A percentile compares a stretch with the other conserved stretches of the same genome.
phyloP scores from a whole-genome alignment of 1,140 invertebrate genomes.

The Brachionus manjavacas region DNA sequence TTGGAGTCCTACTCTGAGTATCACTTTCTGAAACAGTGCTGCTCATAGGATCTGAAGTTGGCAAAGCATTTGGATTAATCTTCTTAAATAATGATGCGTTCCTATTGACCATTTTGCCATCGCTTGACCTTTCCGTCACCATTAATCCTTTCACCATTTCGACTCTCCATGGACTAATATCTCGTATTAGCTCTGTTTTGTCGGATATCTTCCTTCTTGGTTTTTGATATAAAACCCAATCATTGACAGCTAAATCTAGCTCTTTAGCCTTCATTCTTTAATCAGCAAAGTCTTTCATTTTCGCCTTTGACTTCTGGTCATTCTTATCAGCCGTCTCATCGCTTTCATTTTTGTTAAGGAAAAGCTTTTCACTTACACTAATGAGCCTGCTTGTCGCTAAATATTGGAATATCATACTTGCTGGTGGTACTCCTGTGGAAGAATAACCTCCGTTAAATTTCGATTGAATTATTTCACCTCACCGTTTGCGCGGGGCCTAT shows the following conservation, averaged over 20 bases:
- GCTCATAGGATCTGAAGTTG: background rate
- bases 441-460: constrained; percentile 3
- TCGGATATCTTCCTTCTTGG: too few species aligned
- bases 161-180: background rate
- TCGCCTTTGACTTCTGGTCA: background rate
- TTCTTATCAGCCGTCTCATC: background rate
- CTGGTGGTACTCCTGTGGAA: constrained; percentile 19
- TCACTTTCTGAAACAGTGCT: background rate
- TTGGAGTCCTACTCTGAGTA: too few species aligned
- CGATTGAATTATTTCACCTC: constrained; percentile 43
- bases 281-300: background rate
- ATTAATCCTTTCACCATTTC: background rate
- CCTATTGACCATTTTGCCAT: background rate
- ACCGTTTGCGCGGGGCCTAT: constrained; percentile 43
- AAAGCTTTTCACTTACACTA: background rate
- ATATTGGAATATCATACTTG: background rate
- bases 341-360: background rate
- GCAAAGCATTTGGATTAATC: background rate
- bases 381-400: background rate
- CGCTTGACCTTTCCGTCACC: background rate
- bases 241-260: too few species aligned
- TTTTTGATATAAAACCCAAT: too few species aligned
- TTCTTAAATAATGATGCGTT: background rate
- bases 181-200: background rate
- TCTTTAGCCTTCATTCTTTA: background rate